A percentile compares a stretch with the other conserved stretches of the same genome.
phyloP scores from a whole-genome alignment of 2,888 invertebrate species.

The Yponomeuta cagnagella region DNA sequence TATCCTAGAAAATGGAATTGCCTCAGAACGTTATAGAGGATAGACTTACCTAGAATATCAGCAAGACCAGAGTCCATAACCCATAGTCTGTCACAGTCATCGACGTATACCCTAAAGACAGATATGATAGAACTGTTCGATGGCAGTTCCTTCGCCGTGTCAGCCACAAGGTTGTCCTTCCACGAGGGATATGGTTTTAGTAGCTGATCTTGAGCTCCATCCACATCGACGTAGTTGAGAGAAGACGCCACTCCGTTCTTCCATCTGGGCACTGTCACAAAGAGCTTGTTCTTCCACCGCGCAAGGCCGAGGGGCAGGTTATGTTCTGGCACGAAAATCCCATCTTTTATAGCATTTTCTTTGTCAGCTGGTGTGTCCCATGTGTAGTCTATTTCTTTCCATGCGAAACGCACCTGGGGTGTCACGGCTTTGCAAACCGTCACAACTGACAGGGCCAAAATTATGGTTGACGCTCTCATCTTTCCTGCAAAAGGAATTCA shows the following conservation, averaged over 20 bases:
- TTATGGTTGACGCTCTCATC: slow-evolving; percentile 44
- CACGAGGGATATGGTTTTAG: slow-evolving; percentile 86
- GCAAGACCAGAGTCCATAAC: slow-evolving; percentile 87
- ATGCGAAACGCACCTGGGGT: slow-evolving; percentile 79
- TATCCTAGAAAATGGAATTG: neutral
- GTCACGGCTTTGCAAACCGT: slow-evolving; percentile 56
- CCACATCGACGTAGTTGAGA: slow-evolving; percentile 79
- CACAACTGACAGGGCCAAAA: slow-evolving; percentile 42
- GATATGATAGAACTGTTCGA: slow-evolving; percentile 80
- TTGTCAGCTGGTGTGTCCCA: slow-evolving; percentile 79
- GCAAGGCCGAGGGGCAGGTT: slow-evolving; percentile 83
- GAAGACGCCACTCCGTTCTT: slow-evolving; percentile 82
- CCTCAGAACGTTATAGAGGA: neutral
- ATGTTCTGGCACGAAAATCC: slow-evolving; percentile 77
- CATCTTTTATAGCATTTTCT: slow-evolving; percentile 76
- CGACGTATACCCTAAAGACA: slow-evolving; percentile 83
- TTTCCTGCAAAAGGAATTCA: slow-evolving; percentile 20
- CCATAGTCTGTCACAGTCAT: slow-evolving; percentile 88
- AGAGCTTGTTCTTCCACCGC: slow-evolving; percentile 82
- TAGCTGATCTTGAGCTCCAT: slow-evolving; percentile 80
- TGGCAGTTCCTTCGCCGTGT: slow-evolving; percentile 55
- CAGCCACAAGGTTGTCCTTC: slow-evolving; percentile 85
- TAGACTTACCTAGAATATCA: slow-evolving; percentile 79
- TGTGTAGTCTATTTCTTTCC: slow-evolving; percentile 81
- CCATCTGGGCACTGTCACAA: slow-evolving; percentile 82